Base-by-base conservation (phyloP, 2,113 vertebrate species). In the Maccullochella peelii region DNA sequence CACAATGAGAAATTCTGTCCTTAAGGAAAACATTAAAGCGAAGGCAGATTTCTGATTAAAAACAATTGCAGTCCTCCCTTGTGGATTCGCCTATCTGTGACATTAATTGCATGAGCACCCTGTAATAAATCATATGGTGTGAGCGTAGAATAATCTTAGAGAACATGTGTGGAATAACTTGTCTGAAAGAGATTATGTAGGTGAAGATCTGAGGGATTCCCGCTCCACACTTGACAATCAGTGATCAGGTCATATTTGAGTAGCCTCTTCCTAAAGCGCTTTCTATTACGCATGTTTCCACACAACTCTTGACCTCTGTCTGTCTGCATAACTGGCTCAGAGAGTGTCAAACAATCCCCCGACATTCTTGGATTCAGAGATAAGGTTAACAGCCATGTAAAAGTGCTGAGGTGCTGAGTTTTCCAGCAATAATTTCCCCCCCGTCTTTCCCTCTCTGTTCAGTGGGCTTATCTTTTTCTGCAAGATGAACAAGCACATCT, bases 401-500 rank as follows among this genome's bases (percentile, higher is more conserved):
- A 90, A 89, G 67, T 82, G 90, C 79, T 78, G 80, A 85, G 62
- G 50, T 77, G 44, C 18, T 2, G 27, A 57, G n/a, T 86, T 88
- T 78, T 44, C n/a, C 52, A 50, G 54, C 3, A 68, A 33, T 50
- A 25, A 36, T 80, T 3, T 1, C 50, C 21, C 42, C 16, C 8
- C 15, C 7, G n/a, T 33, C 54, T 38, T 68, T 50, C 47, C 63
- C 27, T 80, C 58, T 54, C 47, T 52, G 44, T 73, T 77, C 67
- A 67, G 74, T 49, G 27, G 18, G 42, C 77, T 90, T 83, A 88
- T 89, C 85, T 59, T 59, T 67, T 54, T 44, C 54, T 77, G 38
- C 52, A 68, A 73, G 54, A 66, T 78, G 70, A 89, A 77, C 44
- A 68, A 65, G 36, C 67, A 75, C 52, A 9, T 72, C 73, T 79